Evolutionary conservation across 2,888 invertebrate genomes (phyloP), one percentile per base, ranked within the genome.

Genomic region (Pristionchus fissidentatus): DNA sequence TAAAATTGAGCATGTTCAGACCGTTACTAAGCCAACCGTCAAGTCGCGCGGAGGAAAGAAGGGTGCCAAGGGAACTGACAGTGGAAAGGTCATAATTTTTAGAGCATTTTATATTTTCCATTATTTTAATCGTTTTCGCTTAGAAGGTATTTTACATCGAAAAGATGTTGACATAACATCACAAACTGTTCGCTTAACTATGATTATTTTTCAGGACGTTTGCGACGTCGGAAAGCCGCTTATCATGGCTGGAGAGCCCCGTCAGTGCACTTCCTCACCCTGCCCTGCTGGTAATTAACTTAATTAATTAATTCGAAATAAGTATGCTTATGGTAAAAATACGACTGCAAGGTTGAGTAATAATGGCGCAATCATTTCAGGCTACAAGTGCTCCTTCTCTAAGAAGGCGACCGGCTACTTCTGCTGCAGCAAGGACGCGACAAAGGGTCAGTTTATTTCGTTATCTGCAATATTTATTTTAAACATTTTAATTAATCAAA

Each of bases 361-460:
- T 4, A 32, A 35, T 13, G 38, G 38, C n/a, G n/a, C n/a, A n/a
- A 22, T 22, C 19, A 60, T 81, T 79, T 4, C 80, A 81, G 83
- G 89, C 49, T 90, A 88, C 88, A 88, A 88, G 84, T 91, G 91
- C 83, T 86, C 88, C 22, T 91, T 91, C 88, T 91, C 91, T 22
- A 89, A 89, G 84, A 85, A 80, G 82, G 83, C 83, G 46, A 83
- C 86, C 22, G 86, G 86, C 84, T 89, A 89, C 62, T 89, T 84
- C 84, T 89, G 89, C 80, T 89, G 89, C 83, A 87, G 87, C 41
- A 88, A 88, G 81, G 86, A 88, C n/a, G 84, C 80, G 43, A 22
- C 41, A 29, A 62, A 62, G 62, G 22, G 80, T 81, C 1, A 62
- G 80, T 43, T 10, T 1, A 22, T 10, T 38, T 29, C 22, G 3